Evolutionary conservation across 37 sponge, comb jelly and placozoan species (phyloP).

Genomic region (Diacarnus erythraeanus): DNA sequence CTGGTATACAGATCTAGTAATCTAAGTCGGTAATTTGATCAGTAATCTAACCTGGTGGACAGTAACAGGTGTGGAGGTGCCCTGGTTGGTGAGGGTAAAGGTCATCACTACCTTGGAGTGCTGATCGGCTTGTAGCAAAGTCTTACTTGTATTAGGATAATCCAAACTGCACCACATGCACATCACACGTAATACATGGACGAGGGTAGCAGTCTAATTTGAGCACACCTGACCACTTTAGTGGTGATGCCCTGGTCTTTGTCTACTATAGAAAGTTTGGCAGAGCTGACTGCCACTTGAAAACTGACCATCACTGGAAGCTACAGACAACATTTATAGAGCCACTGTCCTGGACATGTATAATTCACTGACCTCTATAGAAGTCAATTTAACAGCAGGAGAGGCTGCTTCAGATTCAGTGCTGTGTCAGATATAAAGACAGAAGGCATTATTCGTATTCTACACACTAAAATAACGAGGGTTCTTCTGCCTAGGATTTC

Average conservation of each 20-base stretch:
- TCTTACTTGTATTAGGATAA: constrained; percentile 51
- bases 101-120: constrained; percentile 67
- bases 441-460: not conserved
- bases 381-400: not conserved
- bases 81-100: constrained; percentile 43
- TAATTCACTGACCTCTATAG: constrained; percentile 22
- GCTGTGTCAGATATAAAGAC: not conserved
- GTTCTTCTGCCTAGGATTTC: not conserved
- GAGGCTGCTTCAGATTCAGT: constrained; percentile 20
- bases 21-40: not conserved
- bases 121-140: constrained; percentile 61
- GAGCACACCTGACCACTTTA: constrained; percentile 39
- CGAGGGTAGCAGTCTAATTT: not conserved
- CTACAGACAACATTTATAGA: constrained; percentile 10
- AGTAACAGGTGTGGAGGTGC: constrained; percentile 1
- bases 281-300: constrained; percentile 40
- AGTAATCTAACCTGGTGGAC: constrained; percentile 65
- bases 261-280: constrained; percentile 45
- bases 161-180: constrained; percentile 26
- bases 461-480: no score
- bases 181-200: not conserved
- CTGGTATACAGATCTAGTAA: not conserved
- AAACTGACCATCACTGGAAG: constrained; percentile 41
- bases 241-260: constrained; percentile 50
- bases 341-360: constrained; percentile 14